Conservation (phyloP, 2,797 vertebrate genomes). For the Allobates femoralis region DNA sequence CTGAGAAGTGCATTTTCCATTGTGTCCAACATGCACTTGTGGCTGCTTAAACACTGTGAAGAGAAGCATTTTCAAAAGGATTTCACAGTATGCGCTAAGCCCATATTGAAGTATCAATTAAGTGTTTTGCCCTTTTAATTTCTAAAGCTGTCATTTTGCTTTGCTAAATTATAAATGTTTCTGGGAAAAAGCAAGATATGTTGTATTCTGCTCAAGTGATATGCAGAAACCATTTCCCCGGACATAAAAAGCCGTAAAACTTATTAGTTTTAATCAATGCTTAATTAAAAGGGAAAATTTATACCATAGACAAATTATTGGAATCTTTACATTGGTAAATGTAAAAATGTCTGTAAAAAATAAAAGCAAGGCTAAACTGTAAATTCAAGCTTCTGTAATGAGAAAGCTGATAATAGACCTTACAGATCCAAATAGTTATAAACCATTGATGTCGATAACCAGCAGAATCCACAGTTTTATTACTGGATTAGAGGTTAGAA, state of each 20-base stretch:
- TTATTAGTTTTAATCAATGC: background rate
- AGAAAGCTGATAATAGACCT: background rate
- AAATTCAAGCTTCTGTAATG: background rate
- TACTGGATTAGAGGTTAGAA: background rate
- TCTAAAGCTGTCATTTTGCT: conserved; percentile 12
- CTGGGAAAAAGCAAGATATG: conserved; percentile 5
- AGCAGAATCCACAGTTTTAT: background rate
- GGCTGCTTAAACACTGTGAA: conserved; percentile 14
- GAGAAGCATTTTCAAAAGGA: conserved; percentile 26
- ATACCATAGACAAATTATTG: background rate
- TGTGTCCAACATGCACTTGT: conserved; percentile 41
- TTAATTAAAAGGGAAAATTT: background rate
- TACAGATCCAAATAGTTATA: background rate
- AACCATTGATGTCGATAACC: background rate
- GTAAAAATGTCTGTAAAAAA: background rate
- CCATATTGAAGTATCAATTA: conserved; percentile 40
- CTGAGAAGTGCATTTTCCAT: conserved; percentile 14
- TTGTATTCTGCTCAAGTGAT: background rate
- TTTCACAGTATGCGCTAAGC: conserved; percentile 41
- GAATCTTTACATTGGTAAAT: background rate
- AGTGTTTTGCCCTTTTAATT: conserved; percentile 41
- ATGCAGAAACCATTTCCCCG: background rate
- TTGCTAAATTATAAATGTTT: conserved; percentile 17
- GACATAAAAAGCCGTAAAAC: background rate
- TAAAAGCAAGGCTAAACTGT: background rate